These are phyloP conservation scores for Kryptolebias ocellatus DNA, from an alignment of 2,797 vertebrate species.

Conservation along the genomic window DNA sequence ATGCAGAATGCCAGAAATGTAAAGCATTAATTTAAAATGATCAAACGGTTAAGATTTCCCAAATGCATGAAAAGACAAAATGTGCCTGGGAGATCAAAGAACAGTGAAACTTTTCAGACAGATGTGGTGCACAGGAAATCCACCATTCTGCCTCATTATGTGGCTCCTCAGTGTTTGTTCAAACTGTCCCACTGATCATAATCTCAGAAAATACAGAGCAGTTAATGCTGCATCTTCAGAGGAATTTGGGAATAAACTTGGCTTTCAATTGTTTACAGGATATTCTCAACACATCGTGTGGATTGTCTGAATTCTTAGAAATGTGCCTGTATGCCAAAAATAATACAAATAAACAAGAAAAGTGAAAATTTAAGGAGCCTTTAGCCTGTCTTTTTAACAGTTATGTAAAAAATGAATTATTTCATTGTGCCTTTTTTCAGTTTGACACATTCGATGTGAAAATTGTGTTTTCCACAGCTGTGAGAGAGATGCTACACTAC, in stretches of 20 bases:
- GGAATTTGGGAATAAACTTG: not conserved
- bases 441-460: too few relatives aligned
- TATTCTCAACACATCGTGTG: not conserved
- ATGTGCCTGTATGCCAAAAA: not conserved
- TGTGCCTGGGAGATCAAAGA: slow-evolving; percentile 18
- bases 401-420: not conserved
- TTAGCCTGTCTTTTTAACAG: not conserved
- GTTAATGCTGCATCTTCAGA: slow-evolving; percentile 2
- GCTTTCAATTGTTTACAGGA: not conserved
- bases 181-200: slow-evolving; percentile 23
- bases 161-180: not conserved
- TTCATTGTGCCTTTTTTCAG: not conserved
- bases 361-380: not conserved
- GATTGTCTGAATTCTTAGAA: not conserved
- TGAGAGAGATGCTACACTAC: not conserved
- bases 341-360: not conserved
- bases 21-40: not conserved
- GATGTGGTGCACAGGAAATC: slow-evolving; percentile 22
- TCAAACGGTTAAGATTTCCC: not conserved
- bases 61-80: slow-evolving; percentile 2
- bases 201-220: slow-evolving; percentile 8
- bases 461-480: not conserved
- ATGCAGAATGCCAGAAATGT: not conserved
- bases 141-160: slow-evolving; percentile 23
- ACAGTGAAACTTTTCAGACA: slow-evolving; percentile 1